Conservation (phyloP, 2,888 invertebrate species). For the Melanotus villosus region DNA sequence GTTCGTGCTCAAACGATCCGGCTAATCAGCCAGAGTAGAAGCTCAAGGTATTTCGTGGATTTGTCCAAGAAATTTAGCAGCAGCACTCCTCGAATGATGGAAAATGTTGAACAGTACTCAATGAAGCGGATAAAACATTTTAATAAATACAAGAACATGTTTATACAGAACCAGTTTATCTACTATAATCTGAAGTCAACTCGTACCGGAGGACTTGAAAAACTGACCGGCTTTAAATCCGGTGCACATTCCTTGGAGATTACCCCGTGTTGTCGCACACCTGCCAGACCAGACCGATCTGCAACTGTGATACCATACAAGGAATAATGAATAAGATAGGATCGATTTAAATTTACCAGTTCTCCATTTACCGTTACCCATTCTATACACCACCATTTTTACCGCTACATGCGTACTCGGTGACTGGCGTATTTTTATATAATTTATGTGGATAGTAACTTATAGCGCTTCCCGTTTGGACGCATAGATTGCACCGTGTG, state of each 20-base stretch:
- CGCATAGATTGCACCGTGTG: too few relatives aligned
- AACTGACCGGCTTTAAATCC: constrained; percentile 48
- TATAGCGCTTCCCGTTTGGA: too few relatives aligned
- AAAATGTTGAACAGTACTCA: constrained; percentile 10
- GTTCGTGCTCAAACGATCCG: neutral
- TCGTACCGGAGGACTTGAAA: constrained; percentile 34
- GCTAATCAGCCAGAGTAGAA: neutral
- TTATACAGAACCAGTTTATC: constrained; percentile 42
- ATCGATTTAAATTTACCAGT: constrained; percentile 36
- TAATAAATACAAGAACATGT: constrained; percentile 33
- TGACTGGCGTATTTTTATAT: neutral
- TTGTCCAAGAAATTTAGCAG: constrained; percentile 4
- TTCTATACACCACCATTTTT: constrained; percentile 37
- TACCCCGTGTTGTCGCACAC: constrained; percentile 41
- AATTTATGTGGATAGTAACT: too few relatives aligned
- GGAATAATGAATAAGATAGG: constrained; percentile 39
- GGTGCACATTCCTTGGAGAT: constrained; percentile 47
- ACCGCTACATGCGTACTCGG: constrained; percentile 34
- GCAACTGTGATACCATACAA: constrained; percentile 40
- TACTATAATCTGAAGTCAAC: constrained; percentile 33
- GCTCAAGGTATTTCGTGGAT: neutral
- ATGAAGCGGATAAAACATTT: constrained; percentile 27
- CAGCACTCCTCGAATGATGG: neutral
- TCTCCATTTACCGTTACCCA: constrained; percentile 39
- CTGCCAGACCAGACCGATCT: constrained; percentile 47